Conservation (phyloP, 1,140 invertebrate genomes). For the Araneus ventricosus region DNA sequence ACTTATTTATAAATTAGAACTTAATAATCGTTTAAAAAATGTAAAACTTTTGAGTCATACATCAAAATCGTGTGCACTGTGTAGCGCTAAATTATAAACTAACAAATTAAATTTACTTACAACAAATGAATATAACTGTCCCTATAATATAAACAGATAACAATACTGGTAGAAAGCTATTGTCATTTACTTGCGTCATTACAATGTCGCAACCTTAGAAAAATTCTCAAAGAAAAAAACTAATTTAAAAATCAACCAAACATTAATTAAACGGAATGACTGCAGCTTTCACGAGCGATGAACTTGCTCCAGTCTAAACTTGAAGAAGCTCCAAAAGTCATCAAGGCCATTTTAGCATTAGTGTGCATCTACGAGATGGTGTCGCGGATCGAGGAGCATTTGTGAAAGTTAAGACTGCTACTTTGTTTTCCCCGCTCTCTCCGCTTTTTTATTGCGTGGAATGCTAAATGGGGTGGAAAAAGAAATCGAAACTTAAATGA, state of each 20-base stretch:
- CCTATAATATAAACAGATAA: no score
- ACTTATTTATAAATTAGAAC: no score
- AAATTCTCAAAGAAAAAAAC: neutral
- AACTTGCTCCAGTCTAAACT: neutral
- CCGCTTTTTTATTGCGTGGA: neutral
- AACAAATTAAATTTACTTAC: no score
- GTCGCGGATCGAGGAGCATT: neutral
- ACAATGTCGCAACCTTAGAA: neutral
- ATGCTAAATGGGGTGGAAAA: constrained; percentile 55
- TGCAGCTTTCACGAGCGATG: neutral
- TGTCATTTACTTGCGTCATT: no score
- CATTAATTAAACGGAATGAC: neutral
- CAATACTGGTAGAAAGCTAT: no score
- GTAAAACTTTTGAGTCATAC: no score
- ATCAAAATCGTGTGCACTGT: no score
- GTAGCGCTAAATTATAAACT: no score
- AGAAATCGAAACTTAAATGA: constrained; percentile 62
- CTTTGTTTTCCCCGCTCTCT: neutral
- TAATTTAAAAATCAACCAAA: neutral
- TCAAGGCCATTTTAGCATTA: no score
- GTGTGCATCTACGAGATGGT: neutral
- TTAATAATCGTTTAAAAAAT: no score
- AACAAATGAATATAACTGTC: no score
- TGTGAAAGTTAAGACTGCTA: neutral
- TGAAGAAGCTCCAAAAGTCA: neutral